Percentiles rank a stretch among this genome's conserved stretches.
phyloP scores from a whole-genome alignment of 2,888 invertebrate species.

The Kuschelorhynchus macadamiae region DNA sequence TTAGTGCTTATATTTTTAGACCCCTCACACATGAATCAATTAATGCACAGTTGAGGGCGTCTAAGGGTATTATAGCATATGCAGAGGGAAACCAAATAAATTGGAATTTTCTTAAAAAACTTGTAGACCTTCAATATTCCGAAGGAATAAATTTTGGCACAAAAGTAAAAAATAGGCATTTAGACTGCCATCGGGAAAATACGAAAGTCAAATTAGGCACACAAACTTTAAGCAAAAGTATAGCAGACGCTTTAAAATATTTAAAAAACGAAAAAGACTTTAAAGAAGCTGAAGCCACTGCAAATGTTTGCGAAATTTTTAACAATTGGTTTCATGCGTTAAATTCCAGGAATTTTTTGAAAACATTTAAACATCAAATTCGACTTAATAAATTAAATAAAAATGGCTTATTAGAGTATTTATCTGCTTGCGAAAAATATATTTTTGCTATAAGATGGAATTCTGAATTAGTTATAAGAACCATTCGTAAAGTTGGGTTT shows the following conservation, averaged over 20 bases:
- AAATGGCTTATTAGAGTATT: too few relatives aligned
- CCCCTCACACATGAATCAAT: too few relatives aligned
- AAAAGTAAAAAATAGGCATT: too few relatives aligned
- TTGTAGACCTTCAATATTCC: too few relatives aligned
- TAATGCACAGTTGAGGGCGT: too few relatives aligned
- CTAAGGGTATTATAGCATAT: too few relatives aligned
- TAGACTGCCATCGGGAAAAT: constrained; percentile 4
- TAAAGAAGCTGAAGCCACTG: background rate
- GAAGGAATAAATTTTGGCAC: too few relatives aligned
- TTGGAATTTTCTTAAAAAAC: too few relatives aligned
- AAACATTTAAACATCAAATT: background rate
- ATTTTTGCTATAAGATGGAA: background rate
- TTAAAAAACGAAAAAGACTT: background rate
- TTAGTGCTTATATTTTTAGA: too few relatives aligned
- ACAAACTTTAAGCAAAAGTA: constrained; percentile 30
- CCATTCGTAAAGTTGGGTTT: constrained; percentile 20
- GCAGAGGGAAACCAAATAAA: background rate
- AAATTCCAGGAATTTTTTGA: constrained; percentile 28
- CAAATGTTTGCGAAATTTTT: constrained; percentile 5
- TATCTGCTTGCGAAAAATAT: too few relatives aligned
- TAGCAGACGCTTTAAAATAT: constrained; percentile 9
- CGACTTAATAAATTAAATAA: too few relatives aligned
- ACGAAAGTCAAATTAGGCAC: constrained; percentile 31
- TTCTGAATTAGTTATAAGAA: constrained; percentile 1
- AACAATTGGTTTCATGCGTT: constrained; percentile 16